Conservation (phyloP, 2,888 invertebrate species). For the Andrena hattorfiana region DNA sequence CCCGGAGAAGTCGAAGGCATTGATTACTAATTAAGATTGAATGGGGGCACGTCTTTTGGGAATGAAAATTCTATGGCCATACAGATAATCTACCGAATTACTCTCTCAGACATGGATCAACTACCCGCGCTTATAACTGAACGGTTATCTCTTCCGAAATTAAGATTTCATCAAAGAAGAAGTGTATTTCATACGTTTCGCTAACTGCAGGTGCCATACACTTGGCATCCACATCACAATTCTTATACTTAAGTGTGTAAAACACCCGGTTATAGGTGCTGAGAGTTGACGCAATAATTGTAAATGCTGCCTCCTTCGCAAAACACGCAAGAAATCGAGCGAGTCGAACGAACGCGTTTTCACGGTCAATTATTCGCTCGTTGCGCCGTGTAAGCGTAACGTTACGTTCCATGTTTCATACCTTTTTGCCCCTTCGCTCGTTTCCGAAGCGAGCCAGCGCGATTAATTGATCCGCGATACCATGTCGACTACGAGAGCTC, state of each 20-base stretch:
- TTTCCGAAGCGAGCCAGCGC: not conserved
- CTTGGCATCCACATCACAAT: not conserved
- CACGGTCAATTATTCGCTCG: slow-evolving; percentile 35
- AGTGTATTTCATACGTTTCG: too few relatives aligned
- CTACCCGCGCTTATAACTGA: not conserved
- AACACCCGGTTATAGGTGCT: too few relatives aligned
- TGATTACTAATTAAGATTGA: not conserved
- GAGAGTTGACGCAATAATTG: not conserved
- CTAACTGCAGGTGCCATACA: too few relatives aligned
- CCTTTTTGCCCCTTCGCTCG: not conserved
- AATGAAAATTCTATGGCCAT: not conserved
- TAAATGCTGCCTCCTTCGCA: not conserved
- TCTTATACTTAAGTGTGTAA: not conserved
- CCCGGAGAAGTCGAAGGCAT: not conserved
- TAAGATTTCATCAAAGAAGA: too few relatives aligned
- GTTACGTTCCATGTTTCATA: slow-evolving; percentile 5
- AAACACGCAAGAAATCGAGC: not conserved
- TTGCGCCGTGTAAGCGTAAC: slow-evolving; percentile 25
- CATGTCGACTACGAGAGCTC: too few relatives aligned
- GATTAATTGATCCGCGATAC: slow-evolving; percentile 23
- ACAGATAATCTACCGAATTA: not conserved
- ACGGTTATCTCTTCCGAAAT: too few relatives aligned
- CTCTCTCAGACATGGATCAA: not conserved
- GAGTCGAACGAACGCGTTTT: slow-evolving; percentile 25
- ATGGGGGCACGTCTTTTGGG: not conserved